Conservation (phyloP, 2,888 invertebrate species). For the Caenorhabditis zanzibari region DNA sequence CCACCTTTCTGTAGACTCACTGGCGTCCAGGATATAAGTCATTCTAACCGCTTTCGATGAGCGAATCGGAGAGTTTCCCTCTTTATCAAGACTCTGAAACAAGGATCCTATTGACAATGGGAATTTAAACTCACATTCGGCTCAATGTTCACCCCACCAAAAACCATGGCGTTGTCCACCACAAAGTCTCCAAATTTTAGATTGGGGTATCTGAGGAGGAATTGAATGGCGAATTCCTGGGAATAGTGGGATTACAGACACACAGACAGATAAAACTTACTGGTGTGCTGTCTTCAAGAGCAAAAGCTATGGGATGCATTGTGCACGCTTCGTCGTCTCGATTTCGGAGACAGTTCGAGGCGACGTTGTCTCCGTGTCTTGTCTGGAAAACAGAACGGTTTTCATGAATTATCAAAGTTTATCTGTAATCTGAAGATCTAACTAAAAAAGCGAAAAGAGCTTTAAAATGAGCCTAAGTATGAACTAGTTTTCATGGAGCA, state of each 20-base stretch:
- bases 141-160: slow-evolving; percentile 77
- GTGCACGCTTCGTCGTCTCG: slow-evolving; percentile 66
- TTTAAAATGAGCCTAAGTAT: too few relatives aligned
- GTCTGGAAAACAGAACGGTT: slow-evolving; percentile 68
- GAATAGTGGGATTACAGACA: not conserved
- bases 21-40: slow-evolving; percentile 76
- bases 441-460: too few relatives aligned
- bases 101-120: not conserved
- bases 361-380: slow-evolving; percentile 40
- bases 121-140: slow-evolving; percentile 17
- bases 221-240: slow-evolving; percentile 66
- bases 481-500: too few relatives aligned
- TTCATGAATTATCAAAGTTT: too few relatives aligned
- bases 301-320: slow-evolving; percentile 70
- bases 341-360: slow-evolving; percentile 60
- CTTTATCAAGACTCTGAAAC: slow-evolving; percentile 63
- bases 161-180: slow-evolving; percentile 81
- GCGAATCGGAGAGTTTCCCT: slow-evolving; percentile 75
- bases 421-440: too few relatives aligned
- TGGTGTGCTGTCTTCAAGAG: slow-evolving; percentile 68
- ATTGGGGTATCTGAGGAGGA: slow-evolving; percentile 77
- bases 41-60: slow-evolving; percentile 78
- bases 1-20: slow-evolving; percentile 72
- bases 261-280: slow-evolving; percentile 6
- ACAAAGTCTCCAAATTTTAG: slow-evolving; percentile 76